phyloP scores from a whole-genome alignment of 1,140 invertebrate genomes.

The Eriocheir sinensis region DNA sequence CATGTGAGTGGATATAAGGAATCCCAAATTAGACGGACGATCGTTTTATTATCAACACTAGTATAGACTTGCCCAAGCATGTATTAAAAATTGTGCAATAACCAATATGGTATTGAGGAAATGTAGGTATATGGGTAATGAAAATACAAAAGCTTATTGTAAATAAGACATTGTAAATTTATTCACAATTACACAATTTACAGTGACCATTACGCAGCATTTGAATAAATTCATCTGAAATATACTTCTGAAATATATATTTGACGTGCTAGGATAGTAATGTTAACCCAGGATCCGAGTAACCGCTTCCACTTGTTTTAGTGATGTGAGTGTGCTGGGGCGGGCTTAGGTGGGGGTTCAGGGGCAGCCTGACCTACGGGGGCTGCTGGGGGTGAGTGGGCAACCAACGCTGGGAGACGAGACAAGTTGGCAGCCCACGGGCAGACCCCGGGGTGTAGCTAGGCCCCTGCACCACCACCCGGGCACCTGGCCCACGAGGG shows the following conservation, averaged over 20 bases:
- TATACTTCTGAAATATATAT: conserved; percentile 79
- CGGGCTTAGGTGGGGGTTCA: conserved; percentile 54
- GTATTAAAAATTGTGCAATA: neutral
- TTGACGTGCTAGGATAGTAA: conserved; percentile 77
- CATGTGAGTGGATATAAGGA: too few species aligned
- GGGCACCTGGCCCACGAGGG: conserved; percentile 49
- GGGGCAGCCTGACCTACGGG: conserved; percentile 69
- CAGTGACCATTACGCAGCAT: conserved; percentile 81
- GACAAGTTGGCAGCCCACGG: conserved; percentile 76
- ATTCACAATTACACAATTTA: conserved; percentile 81
- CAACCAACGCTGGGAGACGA: conserved; percentile 76
- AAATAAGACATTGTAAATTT: conserved; percentile 81
- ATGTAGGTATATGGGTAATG: conserved; percentile 36
- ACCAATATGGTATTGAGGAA: neutral
- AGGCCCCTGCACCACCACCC: conserved; percentile 59
- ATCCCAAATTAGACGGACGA: too few species aligned
- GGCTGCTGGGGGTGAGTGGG: conserved; percentile 77
- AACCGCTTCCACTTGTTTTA: conserved; percentile 76
- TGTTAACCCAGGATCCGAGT: conserved; percentile 79
- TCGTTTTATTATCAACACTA: too few species aligned
- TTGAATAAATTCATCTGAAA: conserved; percentile 80
- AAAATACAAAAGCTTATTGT: conserved; percentile 78
- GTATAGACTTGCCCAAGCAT: too few species aligned
- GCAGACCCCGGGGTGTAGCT: conserved; percentile 65
- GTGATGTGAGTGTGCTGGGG: conserved; percentile 58